Evolutionary conservation across 2,797 vertebrate species (phyloP).

Genomic region (Odontamblyopus rebecca): DNA sequence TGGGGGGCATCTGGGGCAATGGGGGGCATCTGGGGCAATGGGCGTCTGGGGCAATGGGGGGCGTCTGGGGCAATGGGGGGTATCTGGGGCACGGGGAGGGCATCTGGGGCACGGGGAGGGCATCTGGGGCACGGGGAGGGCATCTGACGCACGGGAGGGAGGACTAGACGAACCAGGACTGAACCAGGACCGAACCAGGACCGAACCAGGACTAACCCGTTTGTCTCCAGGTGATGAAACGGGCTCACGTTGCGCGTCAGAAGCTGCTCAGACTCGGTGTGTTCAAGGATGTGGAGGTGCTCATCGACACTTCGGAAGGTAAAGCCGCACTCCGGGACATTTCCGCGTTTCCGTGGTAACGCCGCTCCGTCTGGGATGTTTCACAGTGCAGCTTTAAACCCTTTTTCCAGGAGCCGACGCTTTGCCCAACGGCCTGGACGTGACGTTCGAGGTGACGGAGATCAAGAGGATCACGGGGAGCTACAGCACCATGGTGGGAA

Average conservation of each 20-base stretch:
- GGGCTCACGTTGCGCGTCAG: slow-evolving; percentile 88
- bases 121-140: no score
- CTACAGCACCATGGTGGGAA: slow-evolving; percentile 98
- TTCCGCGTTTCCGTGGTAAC: no score
- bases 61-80: no score
- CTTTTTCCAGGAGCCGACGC: slow-evolving; percentile 83
- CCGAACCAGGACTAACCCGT: no score
- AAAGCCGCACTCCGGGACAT: slow-evolving; percentile 1
- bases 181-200: no score
- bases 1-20: no score
- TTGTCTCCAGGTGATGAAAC: slow-evolving; percentile 88
- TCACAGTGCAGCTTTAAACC: no score
- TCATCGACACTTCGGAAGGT: slow-evolving; percentile 94
- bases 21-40: neutral
- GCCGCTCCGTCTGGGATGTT: no score
- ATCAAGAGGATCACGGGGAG: slow-evolving; percentile 90
- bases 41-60: neutral
- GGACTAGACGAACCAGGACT: no score
- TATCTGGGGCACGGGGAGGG: no score
- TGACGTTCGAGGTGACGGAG: slow-evolving; percentile 93
- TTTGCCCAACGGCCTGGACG: slow-evolving; percentile 91
- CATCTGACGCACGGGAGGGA: no score
- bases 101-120: no score
- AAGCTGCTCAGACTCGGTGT: slow-evolving; percentile 90
- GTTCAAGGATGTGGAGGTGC: slow-evolving; percentile 93